phyloP scores from a whole-genome alignment of 2,888 invertebrate genomes.

The Oligia latruncula region DNA sequence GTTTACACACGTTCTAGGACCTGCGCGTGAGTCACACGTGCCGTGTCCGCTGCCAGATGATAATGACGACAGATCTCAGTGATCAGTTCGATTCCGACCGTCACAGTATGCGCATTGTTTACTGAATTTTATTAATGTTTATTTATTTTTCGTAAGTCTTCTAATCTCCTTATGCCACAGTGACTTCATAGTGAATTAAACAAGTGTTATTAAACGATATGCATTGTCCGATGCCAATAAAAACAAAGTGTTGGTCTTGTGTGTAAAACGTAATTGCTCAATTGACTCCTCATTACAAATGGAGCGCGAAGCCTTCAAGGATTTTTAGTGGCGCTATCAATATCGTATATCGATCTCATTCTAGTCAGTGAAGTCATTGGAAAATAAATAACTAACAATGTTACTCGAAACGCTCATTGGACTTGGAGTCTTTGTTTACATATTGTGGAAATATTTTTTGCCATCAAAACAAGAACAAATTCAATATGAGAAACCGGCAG shows the following conservation, averaged over 20 bases:
- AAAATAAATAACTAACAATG: conserved; percentile 80
- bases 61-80: conserved; percentile 76
- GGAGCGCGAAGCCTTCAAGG: conserved; percentile 76
- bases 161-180: conserved; percentile 47
- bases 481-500: conserved; percentile 49
- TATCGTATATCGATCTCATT: conserved; percentile 72
- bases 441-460: conserved; percentile 82
- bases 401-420: conserved; percentile 84
- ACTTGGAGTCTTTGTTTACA: conserved; percentile 78
- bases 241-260: conserved; percentile 71
- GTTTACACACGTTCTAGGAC: conserved; percentile 84
- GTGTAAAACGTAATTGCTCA: conserved; percentile 74
- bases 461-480: conserved; percentile 63
- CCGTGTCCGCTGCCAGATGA: conserved; percentile 80
- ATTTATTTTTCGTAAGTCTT: conserved; percentile 31
- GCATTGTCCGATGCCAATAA: conserved; percentile 38
- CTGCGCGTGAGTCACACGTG: conserved; percentile 83
- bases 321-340: conserved; percentile 71
- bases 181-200: conserved; percentile 58
- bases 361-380: conserved; percentile 82
- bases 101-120: conserved; percentile 72
- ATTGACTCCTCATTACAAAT: conserved; percentile 76
- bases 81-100: conserved; percentile 79
- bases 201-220: conserved; percentile 53
- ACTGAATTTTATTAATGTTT: conserved; percentile 57